Base-by-base conservation (phyloP, 2,797 vertebrate species). In the Capromys pilorides region DNA sequence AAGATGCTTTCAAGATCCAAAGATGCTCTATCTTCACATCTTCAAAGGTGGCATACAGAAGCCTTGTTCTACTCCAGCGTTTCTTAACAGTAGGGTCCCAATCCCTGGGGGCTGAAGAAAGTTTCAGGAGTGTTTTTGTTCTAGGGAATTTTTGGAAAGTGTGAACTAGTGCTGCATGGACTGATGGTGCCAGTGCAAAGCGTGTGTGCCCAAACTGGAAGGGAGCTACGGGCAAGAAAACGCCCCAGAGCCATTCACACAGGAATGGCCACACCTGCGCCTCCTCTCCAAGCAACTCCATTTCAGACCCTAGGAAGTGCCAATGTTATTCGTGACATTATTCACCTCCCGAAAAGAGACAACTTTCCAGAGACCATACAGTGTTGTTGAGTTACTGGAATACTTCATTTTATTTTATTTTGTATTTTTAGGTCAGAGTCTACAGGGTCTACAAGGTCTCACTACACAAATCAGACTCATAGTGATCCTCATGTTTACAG, bases 1-100 rank as follows among this genome's bases (percentile, higher is more conserved):
- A 96, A 78, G 79, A 79, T 59, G 73, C 94, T 84, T 91, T 28
- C 78, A 95, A 94, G 39, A 71, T 71, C 73, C 69, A 81, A 95
- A 75, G 2, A 5, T 79, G 12, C 86, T 90, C 94, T 94, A 93
- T 79, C 66, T 66, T n/a, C 73, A 45, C 9, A 66, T 82, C 79
- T 93, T 71, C 94, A 94, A 83, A 64, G n/a, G 64, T 49, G 51
- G 24, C 69, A 75, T 73, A 82, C n/a, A 75, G 79, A 84, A 86
- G 61, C 12, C 69, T 36, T 83, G 49, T 83, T 86, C 85, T 88
- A 41, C 39, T 88, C 21, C 31, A 36, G 59, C 18, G 49, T 86
- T 94, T 94, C 75, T 95, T 87, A 93, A 51, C 54, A 86, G 93
- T 24, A 18, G 64, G 64, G 57, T 87, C 36, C 33, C 82, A 90